These are phyloP conservation scores for Colinus virginianus DNA, from an alignment of 2,113 vertebrate species.

Conservation along the genomic window DNA sequence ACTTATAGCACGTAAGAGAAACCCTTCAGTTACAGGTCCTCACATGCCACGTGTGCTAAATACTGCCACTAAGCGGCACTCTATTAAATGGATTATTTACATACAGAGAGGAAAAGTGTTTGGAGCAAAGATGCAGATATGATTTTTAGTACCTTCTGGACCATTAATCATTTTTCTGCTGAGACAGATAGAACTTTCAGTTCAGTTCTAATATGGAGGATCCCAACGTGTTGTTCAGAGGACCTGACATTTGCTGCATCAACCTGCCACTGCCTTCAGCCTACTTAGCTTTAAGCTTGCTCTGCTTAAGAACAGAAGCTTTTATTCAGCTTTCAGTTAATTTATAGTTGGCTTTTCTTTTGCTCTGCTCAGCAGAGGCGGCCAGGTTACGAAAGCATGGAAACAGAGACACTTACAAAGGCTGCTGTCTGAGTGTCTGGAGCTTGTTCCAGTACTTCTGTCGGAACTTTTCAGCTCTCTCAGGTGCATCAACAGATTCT, in stretches of 20 bases:
- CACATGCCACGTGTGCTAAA: background rate
- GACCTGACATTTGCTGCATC: background rate
- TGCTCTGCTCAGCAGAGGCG: background rate
- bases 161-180: background rate
- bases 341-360: background rate
- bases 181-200: background rate
- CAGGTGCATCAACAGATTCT: constrained; percentile 81
- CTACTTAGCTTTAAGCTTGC: background rate
- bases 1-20: background rate
- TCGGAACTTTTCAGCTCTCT: constrained; percentile 93
- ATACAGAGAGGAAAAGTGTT: background rate
- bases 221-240: background rate
- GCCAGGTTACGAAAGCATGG: background rate
- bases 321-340: background rate
- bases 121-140: background rate
- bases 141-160: background rate
- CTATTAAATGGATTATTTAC: background rate
- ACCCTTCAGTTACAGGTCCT: background rate
- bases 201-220: background rate
- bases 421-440: constrained; percentile 92
- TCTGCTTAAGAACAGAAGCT: background rate
- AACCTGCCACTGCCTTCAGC: background rate
- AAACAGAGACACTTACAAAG: constrained; percentile 84
- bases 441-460: constrained; percentile 96
- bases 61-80: background rate